phyloP scores from a whole-genome alignment of 2,113 vertebrate genomes.

The Telmatochromis brachygnathus region DNA sequence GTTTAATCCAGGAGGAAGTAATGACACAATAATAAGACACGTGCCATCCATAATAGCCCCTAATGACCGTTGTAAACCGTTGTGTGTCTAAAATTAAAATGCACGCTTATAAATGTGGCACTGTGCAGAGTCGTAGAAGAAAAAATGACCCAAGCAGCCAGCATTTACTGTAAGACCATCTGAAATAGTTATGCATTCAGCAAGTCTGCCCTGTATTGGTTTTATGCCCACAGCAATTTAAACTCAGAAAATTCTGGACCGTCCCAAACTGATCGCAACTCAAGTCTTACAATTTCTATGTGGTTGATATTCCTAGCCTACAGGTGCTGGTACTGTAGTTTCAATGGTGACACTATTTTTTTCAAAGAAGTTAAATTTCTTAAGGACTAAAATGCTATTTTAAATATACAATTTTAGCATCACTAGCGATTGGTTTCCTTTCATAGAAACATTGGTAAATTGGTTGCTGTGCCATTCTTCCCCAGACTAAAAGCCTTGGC shows the following conservation, averaged over 20 bases:
- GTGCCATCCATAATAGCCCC: conserved; percentile 4
- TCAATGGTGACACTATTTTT: neutral
- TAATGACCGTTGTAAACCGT: conserved; percentile 47
- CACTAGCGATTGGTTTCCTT: neutral
- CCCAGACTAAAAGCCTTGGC: neutral
- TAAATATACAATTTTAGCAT: neutral
- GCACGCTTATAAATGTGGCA: conserved; percentile 5
- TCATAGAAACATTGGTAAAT: neutral
- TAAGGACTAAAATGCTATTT: neutral
- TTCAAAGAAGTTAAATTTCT: neutral
- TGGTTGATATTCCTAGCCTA: neutral
- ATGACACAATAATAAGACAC: conserved; percentile 35
- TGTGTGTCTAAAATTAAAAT: conserved; percentile 47
- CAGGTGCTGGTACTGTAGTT: neutral
- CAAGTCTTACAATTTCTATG: neutral
- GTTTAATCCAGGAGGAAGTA: conserved; percentile 32
- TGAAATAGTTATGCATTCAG: conserved; percentile 29
- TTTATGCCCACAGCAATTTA: conserved; percentile 4
- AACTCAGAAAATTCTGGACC: neutral
- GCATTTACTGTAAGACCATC: conserved; percentile 1
- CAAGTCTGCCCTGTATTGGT: conserved; percentile 2
- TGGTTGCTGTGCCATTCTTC: neutral
- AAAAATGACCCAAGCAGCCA: neutral
- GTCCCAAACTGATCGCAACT: neutral
- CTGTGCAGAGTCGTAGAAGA: neutral